Evolutionary conservation across 2,888 invertebrate genomes (phyloP), one percentile per base, ranked within the genome.

Genomic region (Luperina nickerlii): DNA sequence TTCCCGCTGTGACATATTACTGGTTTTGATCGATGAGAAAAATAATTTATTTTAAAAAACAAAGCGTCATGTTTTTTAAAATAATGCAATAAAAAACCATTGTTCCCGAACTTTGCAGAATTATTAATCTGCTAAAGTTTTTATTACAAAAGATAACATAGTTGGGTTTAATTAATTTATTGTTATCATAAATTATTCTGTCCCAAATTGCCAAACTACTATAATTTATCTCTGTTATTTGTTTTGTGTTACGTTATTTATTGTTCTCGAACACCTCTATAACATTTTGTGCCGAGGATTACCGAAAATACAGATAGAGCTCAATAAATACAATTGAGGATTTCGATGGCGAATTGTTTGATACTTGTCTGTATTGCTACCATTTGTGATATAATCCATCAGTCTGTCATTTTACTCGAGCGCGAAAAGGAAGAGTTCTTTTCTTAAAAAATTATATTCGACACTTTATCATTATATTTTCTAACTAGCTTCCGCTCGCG

Each of bases 1-100:
- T 24, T 72, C 74, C 38, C 18, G 45, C 32, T 38, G 62, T 70
- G 76, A 69, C 57, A 73, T 42, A 81, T 63, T 71, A 74, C 20
- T 11, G 62, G 51, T 8, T 85, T 42, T 87, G 85, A 86, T 78
- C 27, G 76, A 86, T 86, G 81, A n/a, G 75, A 57, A 27, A 54
- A 32, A 62, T 68, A 27, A 74, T 38, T 74, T 32, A 48, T 68
- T 57, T n/a, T 8, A 8, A 24, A 38, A 65, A 65, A 67, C 8
- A 85, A 70, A 70, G 27, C 11, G 18, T 18, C 7, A 20, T 15
- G 18, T 66, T 9, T 79, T 71, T 15, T 48, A 57, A n/a, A 79
- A 67, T 38, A 15, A 82, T n/a, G 15, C 13, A 62, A 71, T 66
- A 66, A 27, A 65, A 32, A 2, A 11, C 6, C 1, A 42, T 42